Percentiles rank a stretch among this genome's conserved stretches.
phyloP scores from a whole-genome alignment of 2,888 invertebrate species.

The Tipula confusa region DNA sequence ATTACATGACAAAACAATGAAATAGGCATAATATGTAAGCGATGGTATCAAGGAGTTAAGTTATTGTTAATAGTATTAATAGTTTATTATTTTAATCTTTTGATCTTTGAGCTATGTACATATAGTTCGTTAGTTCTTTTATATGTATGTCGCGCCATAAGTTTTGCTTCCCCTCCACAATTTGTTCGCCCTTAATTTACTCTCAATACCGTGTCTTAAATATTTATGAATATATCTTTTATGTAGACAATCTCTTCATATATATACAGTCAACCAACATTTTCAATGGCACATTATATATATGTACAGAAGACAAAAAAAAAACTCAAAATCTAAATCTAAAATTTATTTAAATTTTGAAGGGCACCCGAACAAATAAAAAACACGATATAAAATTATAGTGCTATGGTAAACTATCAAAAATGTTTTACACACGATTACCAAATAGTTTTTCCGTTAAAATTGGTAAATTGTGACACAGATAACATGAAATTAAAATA shows the following conservation, averaged over 20 bases:
- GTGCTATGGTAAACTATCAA: not conserved
- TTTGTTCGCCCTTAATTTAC: not conserved
- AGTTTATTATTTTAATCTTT: not conserved
- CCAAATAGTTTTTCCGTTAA: not conserved
- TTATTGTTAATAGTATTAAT: not conserved
- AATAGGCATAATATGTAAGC: not conserved
- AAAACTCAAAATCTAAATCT: not conserved
- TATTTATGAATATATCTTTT: not conserved
- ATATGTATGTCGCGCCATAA: not conserved
- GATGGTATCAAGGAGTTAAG: not conserved
- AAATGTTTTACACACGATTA: not conserved
- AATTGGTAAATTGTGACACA: not conserved
- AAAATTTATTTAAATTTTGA: slow-evolving; percentile 4
- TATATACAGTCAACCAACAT: too few relatives aligned
- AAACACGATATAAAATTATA: not conserved
- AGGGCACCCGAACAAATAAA: not conserved
- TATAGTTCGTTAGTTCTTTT: not conserved
- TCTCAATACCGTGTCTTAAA: not conserved
- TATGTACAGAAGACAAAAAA: not conserved
- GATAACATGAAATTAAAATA: not conserved
- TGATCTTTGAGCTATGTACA: not conserved
- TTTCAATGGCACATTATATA: not conserved
- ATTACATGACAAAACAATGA: not conserved
- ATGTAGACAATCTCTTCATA: not conserved
- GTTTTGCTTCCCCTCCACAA: not conserved